Evolutionary conservation across 2,888 invertebrate species (phyloP), one percentile per base, ranked within the genome.

Genomic region (Sinelater perroti): DNA sequence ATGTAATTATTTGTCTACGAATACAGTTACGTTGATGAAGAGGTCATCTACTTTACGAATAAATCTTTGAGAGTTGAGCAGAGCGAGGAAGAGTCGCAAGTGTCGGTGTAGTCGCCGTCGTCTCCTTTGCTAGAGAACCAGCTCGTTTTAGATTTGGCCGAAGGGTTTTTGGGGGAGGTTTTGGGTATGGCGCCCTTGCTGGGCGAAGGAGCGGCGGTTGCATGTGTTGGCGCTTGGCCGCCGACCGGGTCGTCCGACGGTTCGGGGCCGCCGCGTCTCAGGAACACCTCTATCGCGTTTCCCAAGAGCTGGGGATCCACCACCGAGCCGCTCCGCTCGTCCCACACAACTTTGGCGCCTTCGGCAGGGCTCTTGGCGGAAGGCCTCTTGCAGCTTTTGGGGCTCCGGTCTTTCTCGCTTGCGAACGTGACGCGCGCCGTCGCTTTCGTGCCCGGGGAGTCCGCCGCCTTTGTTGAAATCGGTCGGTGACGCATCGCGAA

Each of bases 41-140:
- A n/a, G n/a, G n/a, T n/a, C n/a, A 74, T 79, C 80, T 86, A 89
- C 85, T 93, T 93, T 74, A 91, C 92, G 76, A 93, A 93, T 46
- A 93, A 85, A 79, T 93, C 92, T 78, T 93, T 93, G 47, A 93
- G 80, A 36, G 92, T 90, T 63, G 91, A 87, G 80, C 92, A 92
- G 66, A 93, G 83, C 20, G 89, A 89, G 28, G 89, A 89, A 31
- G 90, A 87, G 70, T 93, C 92, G 78, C 91, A 91, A 17, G 87
- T 83, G 67, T 90, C 89, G 54, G 83, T 77, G 20, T 83, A 79
- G 56, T 87, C 83, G 52, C 88, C 88, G 26, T 89, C 90, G 58
- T 89, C 89, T 30, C 82, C 82, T 73, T 87, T 85, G 65, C 79
- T 80, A 7, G 81, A 76, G 67, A 85, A 87, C 88, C 88, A 88